These are phyloP conservation scores for Nothobranchius kuhntae DNA, from an alignment of 2,113 vertebrate species.

Conservation along the genomic window DNA sequence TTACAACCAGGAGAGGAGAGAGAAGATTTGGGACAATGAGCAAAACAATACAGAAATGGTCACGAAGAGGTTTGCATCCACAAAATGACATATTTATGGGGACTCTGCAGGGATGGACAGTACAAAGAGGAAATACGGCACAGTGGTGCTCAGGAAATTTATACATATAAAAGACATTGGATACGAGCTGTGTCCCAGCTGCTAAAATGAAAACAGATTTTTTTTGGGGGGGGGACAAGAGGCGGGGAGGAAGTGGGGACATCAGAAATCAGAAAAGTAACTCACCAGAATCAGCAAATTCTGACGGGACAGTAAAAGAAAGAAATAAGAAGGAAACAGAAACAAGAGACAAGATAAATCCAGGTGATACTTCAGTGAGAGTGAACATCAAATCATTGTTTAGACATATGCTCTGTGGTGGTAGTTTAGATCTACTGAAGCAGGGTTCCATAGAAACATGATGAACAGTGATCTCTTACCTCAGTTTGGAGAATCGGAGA, in stretches of 20 bases:
- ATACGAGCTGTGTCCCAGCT: constrained; percentile 50
- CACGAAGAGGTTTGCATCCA: constrained; percentile 65
- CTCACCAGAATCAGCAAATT: constrained; percentile 87
- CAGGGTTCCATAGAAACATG: too few species aligned
- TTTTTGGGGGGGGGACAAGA: background rate
- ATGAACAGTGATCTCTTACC: too few species aligned
- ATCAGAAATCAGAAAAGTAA: constrained; percentile 73
- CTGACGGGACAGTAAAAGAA: constrained; percentile 77
- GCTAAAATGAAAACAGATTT: constrained; percentile 61
- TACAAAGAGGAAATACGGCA: constrained; percentile 52
- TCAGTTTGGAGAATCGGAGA: too few species aligned
- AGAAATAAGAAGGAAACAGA: constrained; percentile 67
- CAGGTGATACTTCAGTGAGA: constrained; percentile 48
- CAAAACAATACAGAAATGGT: constrained; percentile 62
- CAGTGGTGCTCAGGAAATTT: constrained; percentile 49
- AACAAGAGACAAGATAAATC: constrained; percentile 72
- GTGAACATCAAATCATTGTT: constrained; percentile 42
- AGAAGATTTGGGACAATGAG: constrained; percentile 61
- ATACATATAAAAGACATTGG: constrained; percentile 49
- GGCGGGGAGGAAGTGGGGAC: background rate
- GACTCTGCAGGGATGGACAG: constrained; percentile 48
- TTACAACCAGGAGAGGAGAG: constrained; percentile 57
- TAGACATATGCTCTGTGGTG: background rate
- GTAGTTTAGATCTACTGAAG: too few species aligned
- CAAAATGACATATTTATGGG: constrained; percentile 54